These are phyloP conservation scores for Fistularia tabacaria DNA, from an alignment of 2,797 vertebrate species.

Conservation along the genomic window DNA sequence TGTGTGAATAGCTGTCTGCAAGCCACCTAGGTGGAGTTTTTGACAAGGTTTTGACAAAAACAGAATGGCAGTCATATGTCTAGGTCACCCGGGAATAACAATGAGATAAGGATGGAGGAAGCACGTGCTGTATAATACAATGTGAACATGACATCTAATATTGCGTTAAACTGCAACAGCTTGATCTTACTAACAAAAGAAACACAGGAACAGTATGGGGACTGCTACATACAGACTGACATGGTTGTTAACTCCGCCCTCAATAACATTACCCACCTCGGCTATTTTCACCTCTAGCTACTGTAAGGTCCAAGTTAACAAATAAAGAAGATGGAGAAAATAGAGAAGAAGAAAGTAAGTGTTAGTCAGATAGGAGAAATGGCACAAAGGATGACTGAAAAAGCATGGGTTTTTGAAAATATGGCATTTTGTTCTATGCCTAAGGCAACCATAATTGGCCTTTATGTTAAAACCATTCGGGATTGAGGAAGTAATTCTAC, in stretches of 20 bases:
- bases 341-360: constrained; percentile 43
- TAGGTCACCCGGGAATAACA: constrained; percentile 35
- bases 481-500: constrained; percentile 19
- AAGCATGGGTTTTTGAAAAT: background rate
- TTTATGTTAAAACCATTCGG: constrained; percentile 11
- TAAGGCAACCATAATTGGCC: constrained; percentile 5
- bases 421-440: background rate
- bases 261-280: constrained; percentile 73
- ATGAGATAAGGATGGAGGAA: constrained; percentile 48
- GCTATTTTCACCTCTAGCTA: constrained; percentile 82
- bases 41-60: constrained; percentile 35
- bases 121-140: constrained; percentile 48
- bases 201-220: constrained; percentile 49
- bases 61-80: constrained; percentile 41
- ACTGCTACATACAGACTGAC: constrained; percentile 59
- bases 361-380: constrained; percentile 44
- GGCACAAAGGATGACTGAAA: constrained; percentile 10
- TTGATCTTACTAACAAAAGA: constrained; percentile 56
- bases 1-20: constrained; percentile 41
- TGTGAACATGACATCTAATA: constrained; percentile 42
- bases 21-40: constrained; percentile 18
- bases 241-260: constrained; percentile 49
- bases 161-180: constrained; percentile 34
- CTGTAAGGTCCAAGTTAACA: constrained; percentile 70
- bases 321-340: constrained; percentile 50